A percentile compares a stretch with the other conserved stretches of the same genome.
These are phyloP conservation scores for Sinocyclocheilus anophthalmus DNA, from an alignment of 2,113 vertebrate genomes.

Conservation along the genomic window DNA sequence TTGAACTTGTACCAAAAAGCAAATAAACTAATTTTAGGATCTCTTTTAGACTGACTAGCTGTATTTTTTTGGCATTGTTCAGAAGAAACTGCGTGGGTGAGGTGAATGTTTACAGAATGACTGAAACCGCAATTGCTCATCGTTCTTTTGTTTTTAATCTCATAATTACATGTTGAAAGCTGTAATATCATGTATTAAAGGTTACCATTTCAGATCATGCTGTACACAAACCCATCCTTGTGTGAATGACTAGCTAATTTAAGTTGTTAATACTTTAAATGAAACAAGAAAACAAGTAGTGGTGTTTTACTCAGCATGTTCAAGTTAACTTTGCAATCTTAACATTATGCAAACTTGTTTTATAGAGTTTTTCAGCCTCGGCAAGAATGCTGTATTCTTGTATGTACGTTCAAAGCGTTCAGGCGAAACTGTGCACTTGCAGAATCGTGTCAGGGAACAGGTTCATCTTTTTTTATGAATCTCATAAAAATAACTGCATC, in stretches of 20 bases:
- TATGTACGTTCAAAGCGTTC: constrained; percentile 5
- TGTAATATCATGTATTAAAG: constrained; percentile 43
- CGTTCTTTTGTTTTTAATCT: constrained; percentile 46
- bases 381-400: neutral
- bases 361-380: neutral
- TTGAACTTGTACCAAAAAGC: constrained; percentile 32
- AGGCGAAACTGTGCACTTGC: constrained; percentile 15
- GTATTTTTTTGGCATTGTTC: neutral
- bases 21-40: constrained; percentile 36
- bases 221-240: constrained; percentile 8
- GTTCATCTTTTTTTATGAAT: constrained; percentile 17
- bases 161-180: constrained; percentile 37
- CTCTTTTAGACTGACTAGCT: constrained; percentile 21
- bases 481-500: constrained; percentile 33
- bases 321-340: neutral
- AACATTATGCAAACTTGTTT: neutral
- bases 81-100: constrained; percentile 20
- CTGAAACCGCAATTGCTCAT: constrained; percentile 28
- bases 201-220: neutral
- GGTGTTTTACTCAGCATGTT: neutral
- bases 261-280: neutral
- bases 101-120: constrained; percentile 33
- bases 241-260: constrained; percentile 6
- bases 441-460: constrained; percentile 20
- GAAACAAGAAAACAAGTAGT: neutral